Evolutionary conservation across 2,888 invertebrate genomes (phyloP).

Genomic region (Ctena decussata): DNA sequence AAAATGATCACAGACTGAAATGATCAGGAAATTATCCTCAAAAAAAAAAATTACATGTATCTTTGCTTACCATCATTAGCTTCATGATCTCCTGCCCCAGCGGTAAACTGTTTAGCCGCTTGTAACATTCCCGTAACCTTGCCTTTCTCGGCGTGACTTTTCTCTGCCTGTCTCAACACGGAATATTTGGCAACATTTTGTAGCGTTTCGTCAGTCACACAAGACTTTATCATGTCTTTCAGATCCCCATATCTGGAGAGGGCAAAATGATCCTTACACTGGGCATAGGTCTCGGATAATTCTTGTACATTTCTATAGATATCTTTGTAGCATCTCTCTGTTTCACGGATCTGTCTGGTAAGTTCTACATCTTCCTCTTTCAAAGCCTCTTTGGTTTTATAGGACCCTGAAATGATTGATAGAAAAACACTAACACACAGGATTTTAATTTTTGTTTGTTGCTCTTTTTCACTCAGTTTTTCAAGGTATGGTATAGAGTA

Average conservation of each 20-base stretch:
- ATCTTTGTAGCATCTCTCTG: slow-evolving; percentile 48
- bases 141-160: slow-evolving; percentile 37
- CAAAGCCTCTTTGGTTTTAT: slow-evolving; percentile 60
- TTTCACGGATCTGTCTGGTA: slow-evolving; percentile 32
- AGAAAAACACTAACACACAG: too few relatives aligned
- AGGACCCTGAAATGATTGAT: slow-evolving; percentile 42
- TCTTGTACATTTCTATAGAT: slow-evolving; percentile 47
- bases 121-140: slow-evolving; percentile 41
- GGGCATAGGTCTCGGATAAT: slow-evolving; percentile 38
- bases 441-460: too few relatives aligned
- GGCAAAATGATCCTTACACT: slow-evolving; percentile 56
- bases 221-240: slow-evolving; percentile 64
- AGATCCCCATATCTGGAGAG: slow-evolving; percentile 55
- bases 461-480: too few relatives aligned
- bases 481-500: too few relatives aligned
- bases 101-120: slow-evolving; percentile 50
- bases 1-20: too few relatives aligned
- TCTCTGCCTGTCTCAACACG: slow-evolving; percentile 5
- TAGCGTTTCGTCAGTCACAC: slow-evolving; percentile 57
- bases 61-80: slow-evolving; percentile 35
- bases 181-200: slow-evolving; percentile 45
- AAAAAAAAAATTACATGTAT: too few relatives aligned
- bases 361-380: slow-evolving; percentile 57
- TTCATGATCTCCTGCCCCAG: slow-evolving; percentile 9
- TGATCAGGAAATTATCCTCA: too few relatives aligned